phyloP scores from a whole-genome alignment of 2,888 invertebrate genomes.

The Macaria liturata region DNA sequence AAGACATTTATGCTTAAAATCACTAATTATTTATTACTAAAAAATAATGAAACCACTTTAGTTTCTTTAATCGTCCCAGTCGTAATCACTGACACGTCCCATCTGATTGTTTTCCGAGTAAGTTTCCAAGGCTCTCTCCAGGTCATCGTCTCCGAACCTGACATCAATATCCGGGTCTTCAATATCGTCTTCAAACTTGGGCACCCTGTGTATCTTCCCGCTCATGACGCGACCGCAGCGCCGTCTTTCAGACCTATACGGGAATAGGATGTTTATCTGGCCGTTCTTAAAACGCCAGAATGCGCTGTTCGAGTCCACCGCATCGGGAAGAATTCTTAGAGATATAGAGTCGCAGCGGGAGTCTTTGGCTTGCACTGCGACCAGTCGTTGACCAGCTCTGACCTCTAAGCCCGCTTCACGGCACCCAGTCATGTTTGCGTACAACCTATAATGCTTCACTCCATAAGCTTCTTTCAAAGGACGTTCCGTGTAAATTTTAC shows the following conservation, averaged over 20 bases:
- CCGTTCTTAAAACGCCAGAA: conserved; percentile 9
- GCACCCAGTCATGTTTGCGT: conserved; percentile 9
- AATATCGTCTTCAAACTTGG: background rate
- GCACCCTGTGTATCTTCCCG: background rate
- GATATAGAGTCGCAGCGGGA: background rate
- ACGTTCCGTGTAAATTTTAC: background rate
- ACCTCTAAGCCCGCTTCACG: conserved; percentile 1
- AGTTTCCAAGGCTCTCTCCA: no score
- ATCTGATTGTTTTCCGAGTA: no score
- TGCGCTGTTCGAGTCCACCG: conserved; percentile 4
- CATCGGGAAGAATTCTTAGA: conserved; percentile 1
- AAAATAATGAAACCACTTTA: no score
- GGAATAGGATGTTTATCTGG: conserved; percentile 3
- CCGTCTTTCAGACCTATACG: background rate
- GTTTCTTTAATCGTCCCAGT: no score
- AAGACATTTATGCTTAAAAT: no score
- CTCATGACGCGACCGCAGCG: conserved; percentile 6
- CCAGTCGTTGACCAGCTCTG: conserved; percentile 5
- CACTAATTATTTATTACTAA: no score
- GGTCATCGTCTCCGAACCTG: background rate
- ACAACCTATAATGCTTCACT: conserved; percentile 2
- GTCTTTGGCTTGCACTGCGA: conserved; percentile 1
- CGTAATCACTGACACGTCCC: no score
- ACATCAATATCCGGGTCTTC: background rate
- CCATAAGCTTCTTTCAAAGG: conserved; percentile 1